Evolutionary conservation across 1,140 invertebrate genomes (phyloP).

Genomic region (Eupeodes corollae): DNA sequence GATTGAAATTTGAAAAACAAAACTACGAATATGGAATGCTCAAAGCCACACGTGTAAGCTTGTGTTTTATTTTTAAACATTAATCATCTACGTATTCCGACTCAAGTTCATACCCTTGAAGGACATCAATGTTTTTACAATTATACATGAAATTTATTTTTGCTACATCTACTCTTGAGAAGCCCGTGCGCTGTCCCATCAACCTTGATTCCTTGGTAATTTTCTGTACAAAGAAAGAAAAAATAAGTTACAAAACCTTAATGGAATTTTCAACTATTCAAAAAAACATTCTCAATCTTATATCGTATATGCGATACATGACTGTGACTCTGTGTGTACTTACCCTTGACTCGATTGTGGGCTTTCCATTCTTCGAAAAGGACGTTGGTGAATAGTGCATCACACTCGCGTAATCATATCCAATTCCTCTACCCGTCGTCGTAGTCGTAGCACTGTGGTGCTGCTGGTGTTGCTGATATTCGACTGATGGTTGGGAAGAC

Average conservation of each 20-base stretch:
- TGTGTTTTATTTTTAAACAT: no score
- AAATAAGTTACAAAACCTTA: background rate
- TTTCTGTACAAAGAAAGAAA: background rate
- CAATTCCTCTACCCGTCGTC: slow-evolving; percentile 48
- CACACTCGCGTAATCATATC: slow-evolving; percentile 68
- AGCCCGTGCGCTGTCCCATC: slow-evolving; percentile 57
- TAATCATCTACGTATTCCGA: no score
- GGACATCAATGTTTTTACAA: slow-evolving; percentile 33
- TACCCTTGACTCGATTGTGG: slow-evolving; percentile 47
- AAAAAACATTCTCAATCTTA: no score
- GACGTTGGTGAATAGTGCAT: slow-evolving; percentile 68
- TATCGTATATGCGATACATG: no score
- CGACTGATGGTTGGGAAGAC: slow-evolving; percentile 42
- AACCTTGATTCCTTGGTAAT: slow-evolving; percentile 17
- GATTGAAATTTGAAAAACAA: no score
- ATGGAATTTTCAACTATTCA: background rate
- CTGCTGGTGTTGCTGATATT: slow-evolving; percentile 37
- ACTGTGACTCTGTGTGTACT: background rate
- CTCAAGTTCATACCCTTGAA: no score
- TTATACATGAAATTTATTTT: slow-evolving; percentile 68
- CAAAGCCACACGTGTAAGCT: no score
- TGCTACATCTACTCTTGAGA: slow-evolving; percentile 55
- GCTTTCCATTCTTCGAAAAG: slow-evolving; percentile 58
- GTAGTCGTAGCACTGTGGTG: slow-evolving; percentile 7
- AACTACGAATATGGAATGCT: no score